A percentile compares a stretch with the other conserved stretches of the same genome.
phyloP scores from a whole-genome alignment of 1,140 invertebrate species.

The Cherax destructor region DNA sequence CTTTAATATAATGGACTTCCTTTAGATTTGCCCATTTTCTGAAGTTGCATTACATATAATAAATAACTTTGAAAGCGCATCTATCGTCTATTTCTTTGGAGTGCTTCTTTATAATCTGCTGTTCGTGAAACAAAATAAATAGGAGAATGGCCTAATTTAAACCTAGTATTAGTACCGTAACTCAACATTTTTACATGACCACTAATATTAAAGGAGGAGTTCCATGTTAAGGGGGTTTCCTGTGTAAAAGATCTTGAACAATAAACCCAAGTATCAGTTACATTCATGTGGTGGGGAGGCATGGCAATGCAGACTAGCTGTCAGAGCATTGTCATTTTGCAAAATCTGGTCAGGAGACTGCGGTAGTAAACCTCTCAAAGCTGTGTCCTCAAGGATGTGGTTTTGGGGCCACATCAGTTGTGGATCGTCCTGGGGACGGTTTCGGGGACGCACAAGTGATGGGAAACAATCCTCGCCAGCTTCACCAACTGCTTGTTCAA shows the following conservation, averaged over 20 bases:
- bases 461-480: not conserved
- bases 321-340: not conserved
- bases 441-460: not conserved
- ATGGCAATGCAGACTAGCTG: not conserved
- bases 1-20: not conserved
- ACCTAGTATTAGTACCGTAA: constrained; percentile 39
- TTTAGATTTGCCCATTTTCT: not conserved
- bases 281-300: not conserved
- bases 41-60: too few relatives aligned
- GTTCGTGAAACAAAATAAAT: constrained; percentile 34
- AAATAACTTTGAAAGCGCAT: not conserved
- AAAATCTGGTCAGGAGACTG: not conserved
- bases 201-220: constrained; percentile 29
- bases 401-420: too few relatives aligned
- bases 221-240: constrained; percentile 17
- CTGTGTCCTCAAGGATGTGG: not conserved
- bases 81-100: not conserved
- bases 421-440: too few relatives aligned
- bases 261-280: not conserved
- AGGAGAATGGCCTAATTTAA: constrained; percentile 40
- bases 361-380: not conserved
- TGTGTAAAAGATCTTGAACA: constrained; percentile 4
- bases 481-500: not conserved
- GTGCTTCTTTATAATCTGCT: not conserved
- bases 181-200: constrained; percentile 50